A percentile compares a stretch with the other conserved stretches of the same genome.
These are phyloP conservation scores for Leptura quadrifasciata DNA, from an alignment of 2,888 invertebrate genomes.

Conservation along the genomic window DNA sequence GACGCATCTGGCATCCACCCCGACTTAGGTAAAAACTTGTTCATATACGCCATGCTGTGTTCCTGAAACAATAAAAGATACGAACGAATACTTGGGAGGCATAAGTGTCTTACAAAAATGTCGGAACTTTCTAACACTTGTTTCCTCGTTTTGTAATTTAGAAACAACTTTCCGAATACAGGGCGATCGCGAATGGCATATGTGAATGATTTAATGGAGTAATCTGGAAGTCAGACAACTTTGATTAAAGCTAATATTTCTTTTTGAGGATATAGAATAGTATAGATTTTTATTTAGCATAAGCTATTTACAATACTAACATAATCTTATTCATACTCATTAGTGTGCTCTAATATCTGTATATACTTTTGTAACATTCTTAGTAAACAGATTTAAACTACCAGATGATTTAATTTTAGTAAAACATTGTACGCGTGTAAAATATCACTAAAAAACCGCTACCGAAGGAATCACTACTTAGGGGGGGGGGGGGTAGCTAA, in stretches of 20 bases:
- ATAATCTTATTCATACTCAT: too few relatives aligned
- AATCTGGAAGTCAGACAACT: not conserved
- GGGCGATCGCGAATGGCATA: not conserved
- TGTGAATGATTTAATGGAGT: not conserved
- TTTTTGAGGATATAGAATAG: not conserved
- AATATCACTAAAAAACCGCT: too few relatives aligned
- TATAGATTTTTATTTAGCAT: too few relatives aligned
- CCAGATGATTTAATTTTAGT: too few relatives aligned
- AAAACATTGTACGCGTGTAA: too few relatives aligned
- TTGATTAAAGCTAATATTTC: not conserved
- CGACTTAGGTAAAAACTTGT: constrained; percentile 46
- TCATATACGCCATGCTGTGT: constrained; percentile 45
- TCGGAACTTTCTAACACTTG: constrained; percentile 56
- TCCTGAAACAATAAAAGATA: constrained; percentile 55
- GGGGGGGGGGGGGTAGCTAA: too few relatives aligned
- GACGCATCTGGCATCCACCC: constrained; percentile 46
- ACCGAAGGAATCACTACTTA: too few relatives aligned
- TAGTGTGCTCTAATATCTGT: too few relatives aligned
- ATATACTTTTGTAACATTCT: too few relatives aligned
- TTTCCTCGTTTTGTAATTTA: constrained; percentile 55
- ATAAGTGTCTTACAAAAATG: constrained; percentile 56
- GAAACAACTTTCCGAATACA: constrained; percentile 24
- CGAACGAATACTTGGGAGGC: constrained; percentile 49
- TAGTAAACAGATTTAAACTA: too few relatives aligned
- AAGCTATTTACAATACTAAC: too few relatives aligned